Evolutionary conservation across 1,140 invertebrate genomes (phyloP).

Genomic region (Aphelenchoides avenae): DNA sequence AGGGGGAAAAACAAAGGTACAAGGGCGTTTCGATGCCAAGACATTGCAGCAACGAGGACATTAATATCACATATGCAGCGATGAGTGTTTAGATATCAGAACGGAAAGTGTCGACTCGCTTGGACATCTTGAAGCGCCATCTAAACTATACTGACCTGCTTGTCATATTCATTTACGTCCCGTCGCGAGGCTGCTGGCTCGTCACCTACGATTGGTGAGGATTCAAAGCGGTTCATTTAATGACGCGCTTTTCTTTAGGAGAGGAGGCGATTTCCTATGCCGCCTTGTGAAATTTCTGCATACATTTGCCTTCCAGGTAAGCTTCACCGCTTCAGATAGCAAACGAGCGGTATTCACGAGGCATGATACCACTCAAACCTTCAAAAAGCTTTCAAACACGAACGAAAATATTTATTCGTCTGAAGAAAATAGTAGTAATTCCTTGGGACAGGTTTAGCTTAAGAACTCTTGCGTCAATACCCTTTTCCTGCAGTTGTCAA

Average conservation of each 20-base stretch:
- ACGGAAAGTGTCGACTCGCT: slow-evolving; percentile 41
- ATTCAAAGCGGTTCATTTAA: background rate
- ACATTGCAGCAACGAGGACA: background rate
- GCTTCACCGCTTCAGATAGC: slow-evolving; percentile 1
- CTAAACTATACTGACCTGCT: slow-evolving; percentile 57
- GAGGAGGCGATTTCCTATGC: slow-evolving; percentile 55
- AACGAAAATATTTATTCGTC: slow-evolving; percentile 4
- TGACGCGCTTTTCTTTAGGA: slow-evolving; percentile 40
- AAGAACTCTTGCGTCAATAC: slow-evolving; percentile 1
- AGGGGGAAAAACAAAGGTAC: background rate
- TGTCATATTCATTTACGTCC: slow-evolving; percentile 56
- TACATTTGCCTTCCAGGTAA: slow-evolving; percentile 56
- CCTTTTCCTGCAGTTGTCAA: background rate
- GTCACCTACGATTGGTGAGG: slow-evolving; percentile 22
- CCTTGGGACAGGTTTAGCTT: background rate
- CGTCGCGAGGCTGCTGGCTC: slow-evolving; percentile 50
- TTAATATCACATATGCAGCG: background rate
- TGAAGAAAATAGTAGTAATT: slow-evolving; percentile 1
- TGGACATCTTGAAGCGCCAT: slow-evolving; percentile 56
- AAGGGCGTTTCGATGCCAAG: background rate
- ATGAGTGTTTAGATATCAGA: slow-evolving; percentile 51
- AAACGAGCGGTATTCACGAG: background rate
- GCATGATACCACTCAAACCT: background rate
- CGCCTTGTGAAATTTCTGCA: slow-evolving; percentile 54
- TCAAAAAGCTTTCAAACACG: background rate